These are phyloP conservation scores for Torymus auratus DNA, from an alignment of 2,888 invertebrate genomes.

Conservation along the genomic window DNA sequence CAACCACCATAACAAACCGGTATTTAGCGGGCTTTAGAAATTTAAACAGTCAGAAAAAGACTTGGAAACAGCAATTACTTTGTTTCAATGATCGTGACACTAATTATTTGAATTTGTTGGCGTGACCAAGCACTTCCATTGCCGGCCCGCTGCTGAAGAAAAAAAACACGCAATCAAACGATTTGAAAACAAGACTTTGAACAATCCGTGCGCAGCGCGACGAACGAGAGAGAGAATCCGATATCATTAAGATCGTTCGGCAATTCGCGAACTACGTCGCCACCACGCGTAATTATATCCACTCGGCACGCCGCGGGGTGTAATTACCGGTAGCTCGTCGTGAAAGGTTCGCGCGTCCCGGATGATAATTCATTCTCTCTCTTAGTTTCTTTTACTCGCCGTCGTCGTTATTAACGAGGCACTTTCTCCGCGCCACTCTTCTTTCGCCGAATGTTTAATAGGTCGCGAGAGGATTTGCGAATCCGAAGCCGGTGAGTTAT, in stretches of 20 bases:
- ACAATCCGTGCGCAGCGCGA: no score
- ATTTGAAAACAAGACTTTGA: slow-evolving; percentile 55
- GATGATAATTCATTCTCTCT: background rate
- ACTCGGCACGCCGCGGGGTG: background rate
- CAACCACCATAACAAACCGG: background rate
- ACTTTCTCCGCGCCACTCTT: background rate
- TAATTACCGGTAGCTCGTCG: background rate
- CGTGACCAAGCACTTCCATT: slow-evolving; percentile 30
- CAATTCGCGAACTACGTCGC: background rate
- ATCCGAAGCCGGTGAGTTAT: no score
- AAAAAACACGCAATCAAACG: slow-evolving; percentile 38
- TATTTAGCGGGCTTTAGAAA: slow-evolving; percentile 7
- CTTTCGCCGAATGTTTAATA: background rate
- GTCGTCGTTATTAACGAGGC: slow-evolving; percentile 15
- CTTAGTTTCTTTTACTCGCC: background rate
- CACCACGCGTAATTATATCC: background rate
- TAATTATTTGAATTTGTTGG: slow-evolving; percentile 43
- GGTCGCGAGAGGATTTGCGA: background rate
- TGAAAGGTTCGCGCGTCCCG: background rate
- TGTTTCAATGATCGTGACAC: slow-evolving; percentile 25
- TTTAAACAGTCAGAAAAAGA: slow-evolving; percentile 4
- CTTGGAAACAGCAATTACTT: slow-evolving; percentile 3
- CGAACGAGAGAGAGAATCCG: no score
- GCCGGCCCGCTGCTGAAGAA: no score
- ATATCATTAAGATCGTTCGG: background rate